Evolutionary conservation across 1,140 invertebrate species (phyloP), one percentile per base, ranked within the genome.

Genomic region (Anoplolepis gracilipes): DNA sequence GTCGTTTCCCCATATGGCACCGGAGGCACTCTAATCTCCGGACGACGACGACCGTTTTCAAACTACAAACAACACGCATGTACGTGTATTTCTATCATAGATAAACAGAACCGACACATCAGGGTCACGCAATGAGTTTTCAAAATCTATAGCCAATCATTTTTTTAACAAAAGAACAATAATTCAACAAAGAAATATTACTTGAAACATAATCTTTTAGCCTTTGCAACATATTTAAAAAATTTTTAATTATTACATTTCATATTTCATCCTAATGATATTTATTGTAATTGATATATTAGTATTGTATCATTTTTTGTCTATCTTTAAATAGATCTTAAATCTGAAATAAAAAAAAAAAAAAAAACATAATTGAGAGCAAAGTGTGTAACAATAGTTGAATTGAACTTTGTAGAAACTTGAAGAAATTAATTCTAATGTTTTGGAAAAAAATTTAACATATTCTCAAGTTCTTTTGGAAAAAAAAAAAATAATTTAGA

Each of bases 21-120:
- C 28, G 53, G 55, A 73, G 53, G 78, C 78, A 73, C 67, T 82
- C 36, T 82, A 82, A 82, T 82, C 78, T 82, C 78, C 67, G 67
- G 78, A 82, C 30, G 22, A 65, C 64, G 64, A 70, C 64, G 64
- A 70, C 25, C 53, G 28, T 73, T 82, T 82, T 82, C 53, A 30
- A 82, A 39, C 33, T 36, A 36, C 33, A 55, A 25, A 72, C 36
- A 65, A 57, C 33, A 25, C 8, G 57, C 1, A 33, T 30, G 36
- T 22, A 28, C 61, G 39, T 36, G 39, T 25, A 2, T 46, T 49
- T 33, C 78, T 36, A 36, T 39, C 77, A 22, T 55, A 16, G 30
- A 79, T 55, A 16, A 22, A 79, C 28, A 67, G 5, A 8, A 30
- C 25, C 36, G 53, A 59, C n/a, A 13, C 53, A n/a, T 81, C 33